Conservation (phyloP, 2,888 invertebrate genomes). For the Cephus pygmeus region DNA sequence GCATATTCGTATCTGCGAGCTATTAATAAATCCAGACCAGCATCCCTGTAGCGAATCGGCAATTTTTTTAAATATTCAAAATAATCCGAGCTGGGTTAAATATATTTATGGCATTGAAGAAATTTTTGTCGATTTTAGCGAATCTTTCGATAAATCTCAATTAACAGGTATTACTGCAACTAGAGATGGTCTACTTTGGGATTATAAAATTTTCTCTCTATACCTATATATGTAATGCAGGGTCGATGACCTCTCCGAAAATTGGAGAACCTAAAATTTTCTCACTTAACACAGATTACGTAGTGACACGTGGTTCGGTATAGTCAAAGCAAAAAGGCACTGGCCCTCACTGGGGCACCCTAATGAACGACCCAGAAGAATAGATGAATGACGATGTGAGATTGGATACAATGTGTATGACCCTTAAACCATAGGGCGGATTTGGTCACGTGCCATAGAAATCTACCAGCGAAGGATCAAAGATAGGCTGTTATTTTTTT, state of each 20-base stretch:
- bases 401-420: slow-evolving; percentile 37
- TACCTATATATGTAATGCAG: neutral
- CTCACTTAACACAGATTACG: slow-evolving; percentile 42
- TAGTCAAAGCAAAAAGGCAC: slow-evolving; percentile 31
- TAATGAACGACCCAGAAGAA: slow-evolving; percentile 49
- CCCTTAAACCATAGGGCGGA: slow-evolving; percentile 53
- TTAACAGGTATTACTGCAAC: neutral
- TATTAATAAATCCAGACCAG: slow-evolving; percentile 36
- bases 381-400: slow-evolving; percentile 32
- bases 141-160: neutral
- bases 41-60: neutral
- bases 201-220: neutral
- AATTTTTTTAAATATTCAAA: slow-evolving; percentile 13
- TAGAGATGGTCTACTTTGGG: neutral
- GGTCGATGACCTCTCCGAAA: neutral
- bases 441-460: slow-evolving; percentile 50
- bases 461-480: slow-evolving; percentile 20
- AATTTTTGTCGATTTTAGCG: neutral
- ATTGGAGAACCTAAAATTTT: neutral
- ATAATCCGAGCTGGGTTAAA: slow-evolving; percentile 3
- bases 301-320: slow-evolving; percentile 42
- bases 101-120: neutral
- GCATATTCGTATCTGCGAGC: slow-evolving; percentile 45
- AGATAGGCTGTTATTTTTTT: slow-evolving; percentile 31
- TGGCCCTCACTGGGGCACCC: slow-evolving; percentile 35